Percentiles rank a stretch among this genome's conserved stretches.
Conservation (phyloP, 1,140 invertebrate species). For the Drosophila ohnishii region DNA sequence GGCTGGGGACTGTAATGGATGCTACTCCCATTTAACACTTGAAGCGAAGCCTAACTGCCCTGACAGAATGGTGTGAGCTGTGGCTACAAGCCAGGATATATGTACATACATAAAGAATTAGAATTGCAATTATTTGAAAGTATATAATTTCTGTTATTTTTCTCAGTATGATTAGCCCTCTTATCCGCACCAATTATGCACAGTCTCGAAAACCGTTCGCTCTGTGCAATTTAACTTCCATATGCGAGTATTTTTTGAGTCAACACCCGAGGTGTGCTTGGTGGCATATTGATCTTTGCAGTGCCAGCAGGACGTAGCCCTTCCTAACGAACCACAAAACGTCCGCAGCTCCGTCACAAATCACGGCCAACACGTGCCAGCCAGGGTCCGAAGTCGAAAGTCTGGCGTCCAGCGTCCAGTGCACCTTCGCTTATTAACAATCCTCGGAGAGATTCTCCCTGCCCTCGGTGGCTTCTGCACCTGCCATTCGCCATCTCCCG, state of each 20-base stretch:
- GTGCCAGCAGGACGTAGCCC: slow-evolving; percentile 11
- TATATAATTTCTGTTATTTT: not conserved
- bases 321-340: slow-evolving; percentile 71
- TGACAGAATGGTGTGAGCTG: not conserved
- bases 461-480: slow-evolving; percentile 19
- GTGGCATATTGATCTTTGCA: slow-evolving; percentile 70
- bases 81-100: not conserved
- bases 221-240: slow-evolving; percentile 16
- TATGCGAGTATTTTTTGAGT: slow-evolving; percentile 55
- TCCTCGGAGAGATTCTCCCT: slow-evolving; percentile 53
- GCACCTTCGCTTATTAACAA: slow-evolving; percentile 75
- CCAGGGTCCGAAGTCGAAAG: slow-evolving; percentile 12
- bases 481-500: slow-evolving; percentile 27
- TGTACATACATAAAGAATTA: not conserved
- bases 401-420: slow-evolving; percentile 24
- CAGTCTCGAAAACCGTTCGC: not conserved
- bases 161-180: not conserved
- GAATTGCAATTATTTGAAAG: not conserved
- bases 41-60: not conserved
- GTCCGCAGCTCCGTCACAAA: slow-evolving; percentile 46
- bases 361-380: slow-evolving; percentile 65
- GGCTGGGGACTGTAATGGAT: not conserved
- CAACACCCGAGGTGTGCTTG: slow-evolving; percentile 50
- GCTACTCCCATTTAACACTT: not conserved
- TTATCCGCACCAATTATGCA: slow-evolving; percentile 6